A percentile compares a stretch with the other conserved stretches of the same genome.
Evolutionary conservation across 2,888 invertebrate species (phyloP).

Genomic region (Epistrophe grossulariae): DNA sequence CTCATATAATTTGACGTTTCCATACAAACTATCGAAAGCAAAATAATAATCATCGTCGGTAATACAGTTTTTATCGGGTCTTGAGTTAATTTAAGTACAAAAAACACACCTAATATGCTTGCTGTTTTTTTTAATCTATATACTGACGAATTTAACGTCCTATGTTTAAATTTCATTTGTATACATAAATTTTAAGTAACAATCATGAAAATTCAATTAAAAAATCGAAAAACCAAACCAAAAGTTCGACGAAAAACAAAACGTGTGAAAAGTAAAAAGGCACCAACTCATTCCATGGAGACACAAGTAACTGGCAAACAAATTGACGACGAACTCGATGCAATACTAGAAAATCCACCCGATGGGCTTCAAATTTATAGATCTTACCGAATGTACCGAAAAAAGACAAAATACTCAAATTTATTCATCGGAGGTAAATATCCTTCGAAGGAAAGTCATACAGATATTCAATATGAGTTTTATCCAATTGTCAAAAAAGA

Average conservation of each 20-base stretch:
- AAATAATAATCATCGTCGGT: too few species aligned
- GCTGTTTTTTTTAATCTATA: too few species aligned
- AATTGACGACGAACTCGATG: conserved; percentile 57
- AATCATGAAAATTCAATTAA: conserved; percentile 15
- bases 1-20: too few species aligned
- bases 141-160: background rate
- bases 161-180: background rate
- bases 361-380: conserved; percentile 30
- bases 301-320: conserved; percentile 54
- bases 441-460: background rate
- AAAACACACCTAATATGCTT: too few species aligned
- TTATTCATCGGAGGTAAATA: conserved; percentile 19
- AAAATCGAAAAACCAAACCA: conserved; percentile 24
- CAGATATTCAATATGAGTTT: conserved; percentile 33
- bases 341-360: background rate
- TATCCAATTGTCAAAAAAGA: conserved; percentile 26
- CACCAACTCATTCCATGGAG: background rate
- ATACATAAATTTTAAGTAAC: conserved; percentile 24
- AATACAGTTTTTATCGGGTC: too few species aligned
- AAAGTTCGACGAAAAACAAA: conserved; percentile 21
- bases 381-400: conserved; percentile 37
- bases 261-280: conserved; percentile 14
- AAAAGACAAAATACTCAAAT: conserved; percentile 31
- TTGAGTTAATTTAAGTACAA: too few species aligned
- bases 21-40: too few species aligned